These are phyloP conservation scores for Abscondita cerata DNA, from an alignment of 2,888 invertebrate species.

Conservation along the genomic window DNA sequence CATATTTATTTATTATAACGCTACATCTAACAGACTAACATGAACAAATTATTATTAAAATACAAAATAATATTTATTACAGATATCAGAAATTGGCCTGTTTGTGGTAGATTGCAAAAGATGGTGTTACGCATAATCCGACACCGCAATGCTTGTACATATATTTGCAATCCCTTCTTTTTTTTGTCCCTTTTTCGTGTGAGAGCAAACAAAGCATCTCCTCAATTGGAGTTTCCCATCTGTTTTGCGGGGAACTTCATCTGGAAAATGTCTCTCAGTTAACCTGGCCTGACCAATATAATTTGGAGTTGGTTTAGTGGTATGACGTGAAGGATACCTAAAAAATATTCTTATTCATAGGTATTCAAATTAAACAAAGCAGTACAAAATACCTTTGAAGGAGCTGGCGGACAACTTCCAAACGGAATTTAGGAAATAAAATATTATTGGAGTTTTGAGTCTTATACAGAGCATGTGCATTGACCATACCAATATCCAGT, in stretches of 20 bases:
- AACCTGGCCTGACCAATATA: not conserved
- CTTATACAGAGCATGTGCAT: not conserved
- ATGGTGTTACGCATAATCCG: too few species aligned
- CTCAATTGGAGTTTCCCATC: too few species aligned
- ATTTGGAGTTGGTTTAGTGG: not conserved
- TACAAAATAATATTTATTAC: too few species aligned
- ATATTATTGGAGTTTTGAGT: not conserved
- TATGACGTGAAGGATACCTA: not conserved
- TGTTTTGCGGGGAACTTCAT: too few species aligned
- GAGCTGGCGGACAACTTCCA: not conserved
- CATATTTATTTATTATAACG: not conserved
- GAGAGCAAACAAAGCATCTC: too few species aligned
- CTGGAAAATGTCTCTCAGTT: not conserved
- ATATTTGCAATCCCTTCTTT: too few species aligned
- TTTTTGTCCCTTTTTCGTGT: too few species aligned
- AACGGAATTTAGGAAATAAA: not conserved
- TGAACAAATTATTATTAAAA: not conserved
- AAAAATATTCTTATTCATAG: not conserved
- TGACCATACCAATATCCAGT: too few species aligned
- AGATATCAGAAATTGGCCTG: too few species aligned
- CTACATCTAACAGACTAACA: not conserved
- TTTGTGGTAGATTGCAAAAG: too few species aligned
- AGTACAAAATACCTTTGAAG: not conserved
- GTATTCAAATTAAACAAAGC: not conserved
- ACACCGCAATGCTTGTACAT: too few species aligned